phyloP scores from a whole-genome alignment of 2,797 vertebrate genomes.

The Argyrosomus regius region DNA sequence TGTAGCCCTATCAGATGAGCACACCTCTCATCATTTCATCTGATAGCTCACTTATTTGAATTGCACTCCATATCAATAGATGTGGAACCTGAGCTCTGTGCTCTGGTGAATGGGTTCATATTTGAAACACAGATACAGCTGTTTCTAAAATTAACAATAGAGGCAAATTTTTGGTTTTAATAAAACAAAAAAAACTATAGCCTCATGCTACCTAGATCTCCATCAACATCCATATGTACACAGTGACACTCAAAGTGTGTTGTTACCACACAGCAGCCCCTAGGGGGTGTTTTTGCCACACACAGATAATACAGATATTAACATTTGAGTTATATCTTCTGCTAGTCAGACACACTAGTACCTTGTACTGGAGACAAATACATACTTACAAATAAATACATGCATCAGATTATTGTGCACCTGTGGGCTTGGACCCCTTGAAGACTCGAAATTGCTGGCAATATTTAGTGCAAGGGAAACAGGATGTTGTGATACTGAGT shows the following conservation, averaged over 20 bases:
- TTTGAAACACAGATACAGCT: slow-evolving; percentile 4
- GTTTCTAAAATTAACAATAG: slow-evolving; percentile 12
- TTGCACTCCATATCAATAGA: slow-evolving; percentile 16
- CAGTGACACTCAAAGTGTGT: slow-evolving; percentile 21
- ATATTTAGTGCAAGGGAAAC: slow-evolving; percentile 30
- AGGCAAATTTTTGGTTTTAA: not conserved
- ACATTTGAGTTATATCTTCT: slow-evolving; percentile 18
- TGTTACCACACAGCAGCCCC: slow-evolving; percentile 63
- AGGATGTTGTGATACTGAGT: slow-evolving; percentile 47
- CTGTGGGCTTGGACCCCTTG: slow-evolving; percentile 22
- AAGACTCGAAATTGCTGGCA: slow-evolving; percentile 22
- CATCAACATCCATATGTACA: slow-evolving; percentile 6
- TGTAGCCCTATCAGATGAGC: slow-evolving; percentile 59
- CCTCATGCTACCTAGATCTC: not conserved
- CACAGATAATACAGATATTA: slow-evolving; percentile 51
- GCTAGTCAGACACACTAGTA: slow-evolving; percentile 2
- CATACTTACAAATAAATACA: not conserved
- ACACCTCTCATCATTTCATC: slow-evolving; percentile 44
- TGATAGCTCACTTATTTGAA: slow-evolving; percentile 51
- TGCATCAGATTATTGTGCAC: not conserved
- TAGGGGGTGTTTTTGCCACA: slow-evolving; percentile 77
- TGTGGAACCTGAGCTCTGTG: slow-evolving; percentile 11
- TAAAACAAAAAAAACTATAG: slow-evolving; percentile 9
- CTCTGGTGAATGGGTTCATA: slow-evolving; percentile 3
- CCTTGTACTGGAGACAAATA: not conserved